These are phyloP conservation scores for Anarrhichthys ocellatus DNA, from an alignment of 2,113 vertebrate species.

Conservation along the genomic window DNA sequence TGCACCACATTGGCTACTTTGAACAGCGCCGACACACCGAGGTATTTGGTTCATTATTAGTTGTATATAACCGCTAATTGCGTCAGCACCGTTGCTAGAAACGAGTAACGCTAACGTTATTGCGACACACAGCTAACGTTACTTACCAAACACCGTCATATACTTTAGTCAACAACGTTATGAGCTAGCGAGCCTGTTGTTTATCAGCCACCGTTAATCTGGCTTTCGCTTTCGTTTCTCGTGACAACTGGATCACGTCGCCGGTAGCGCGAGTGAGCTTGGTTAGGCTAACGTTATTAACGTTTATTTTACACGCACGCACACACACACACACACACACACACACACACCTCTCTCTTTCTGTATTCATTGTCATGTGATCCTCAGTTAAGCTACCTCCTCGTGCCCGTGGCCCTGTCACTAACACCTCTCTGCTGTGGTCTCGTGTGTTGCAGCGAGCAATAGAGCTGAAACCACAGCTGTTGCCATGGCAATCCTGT, in stretches of 20 bases:
- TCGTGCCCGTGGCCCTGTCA: neutral
- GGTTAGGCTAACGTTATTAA: too few relatives aligned
- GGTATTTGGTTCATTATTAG: neutral
- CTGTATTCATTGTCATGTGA: neutral
- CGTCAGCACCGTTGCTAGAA: neutral
- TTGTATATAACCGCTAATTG: neutral
- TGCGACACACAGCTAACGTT: neutral
- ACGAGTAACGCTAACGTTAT: neutral
- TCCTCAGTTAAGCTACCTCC: neutral
- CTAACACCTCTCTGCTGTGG: neutral
- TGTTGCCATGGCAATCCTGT: constrained; percentile 95
- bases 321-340: neutral
- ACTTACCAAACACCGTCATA: neutral
- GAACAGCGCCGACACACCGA: constrained; percentile 27
- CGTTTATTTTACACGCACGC: neutral
- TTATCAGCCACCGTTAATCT: neutral
- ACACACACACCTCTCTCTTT: neutral
- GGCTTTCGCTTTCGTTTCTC: constrained; percentile 25
- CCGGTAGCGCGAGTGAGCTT: too few relatives aligned
- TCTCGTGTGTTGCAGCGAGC: constrained; percentile 18
- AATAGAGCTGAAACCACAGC: constrained; percentile 29
- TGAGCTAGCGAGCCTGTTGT: constrained; percentile 29
- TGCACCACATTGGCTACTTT: constrained; percentile 31
- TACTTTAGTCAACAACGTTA: constrained; percentile 18
- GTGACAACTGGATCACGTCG: neutral